Evolutionary conservation across 1,140 invertebrate species (phyloP).

Genomic region (Acromyrmex echinatior): DNA sequence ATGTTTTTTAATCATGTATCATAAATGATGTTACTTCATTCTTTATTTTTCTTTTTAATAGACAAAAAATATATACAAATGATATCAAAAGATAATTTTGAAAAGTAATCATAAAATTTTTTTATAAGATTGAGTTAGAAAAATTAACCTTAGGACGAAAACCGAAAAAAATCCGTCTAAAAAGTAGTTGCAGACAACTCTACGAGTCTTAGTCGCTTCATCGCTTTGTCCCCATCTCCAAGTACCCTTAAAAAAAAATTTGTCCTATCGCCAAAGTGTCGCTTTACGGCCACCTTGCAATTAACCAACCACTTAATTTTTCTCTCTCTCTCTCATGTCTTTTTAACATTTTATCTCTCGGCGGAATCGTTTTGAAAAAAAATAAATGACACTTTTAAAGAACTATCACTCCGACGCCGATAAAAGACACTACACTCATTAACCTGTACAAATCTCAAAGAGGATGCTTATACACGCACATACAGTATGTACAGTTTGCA

Average conservation of each 20-base stretch:
- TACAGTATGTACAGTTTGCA: background rate
- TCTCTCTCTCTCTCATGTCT: background rate
- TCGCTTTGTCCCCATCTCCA: conserved; percentile 20
- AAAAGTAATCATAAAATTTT: background rate
- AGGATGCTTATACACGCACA: background rate
- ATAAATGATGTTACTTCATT: background rate
- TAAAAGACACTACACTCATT: conserved; percentile 19
- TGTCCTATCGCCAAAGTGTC: conserved; percentile 39
- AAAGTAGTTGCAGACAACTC: conserved; percentile 16
- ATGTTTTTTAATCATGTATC: background rate
- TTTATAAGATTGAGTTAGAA: conserved; percentile 2
- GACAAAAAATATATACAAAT: background rate
- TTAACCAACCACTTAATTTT: conserved; percentile 14
- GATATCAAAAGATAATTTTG: background rate
- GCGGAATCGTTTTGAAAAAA: conserved; percentile 22
- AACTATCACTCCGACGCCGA: background rate
- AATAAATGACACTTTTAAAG: conserved; percentile 9
- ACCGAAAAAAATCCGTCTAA: background rate
- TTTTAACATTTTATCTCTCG: conserved; percentile 41
- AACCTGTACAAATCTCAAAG: conserved; percentile 8
- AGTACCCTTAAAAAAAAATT: conserved; percentile 47
- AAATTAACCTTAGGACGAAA: conserved; percentile 2
- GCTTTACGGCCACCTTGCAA: conserved; percentile 23
- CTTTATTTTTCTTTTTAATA: background rate
- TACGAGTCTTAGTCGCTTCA: conserved; percentile 24